Percentiles rank a stretch among this genome's conserved stretches.
Conservation (phyloP, 2,797 vertebrate genomes). For the Falco naumanni region DNA sequence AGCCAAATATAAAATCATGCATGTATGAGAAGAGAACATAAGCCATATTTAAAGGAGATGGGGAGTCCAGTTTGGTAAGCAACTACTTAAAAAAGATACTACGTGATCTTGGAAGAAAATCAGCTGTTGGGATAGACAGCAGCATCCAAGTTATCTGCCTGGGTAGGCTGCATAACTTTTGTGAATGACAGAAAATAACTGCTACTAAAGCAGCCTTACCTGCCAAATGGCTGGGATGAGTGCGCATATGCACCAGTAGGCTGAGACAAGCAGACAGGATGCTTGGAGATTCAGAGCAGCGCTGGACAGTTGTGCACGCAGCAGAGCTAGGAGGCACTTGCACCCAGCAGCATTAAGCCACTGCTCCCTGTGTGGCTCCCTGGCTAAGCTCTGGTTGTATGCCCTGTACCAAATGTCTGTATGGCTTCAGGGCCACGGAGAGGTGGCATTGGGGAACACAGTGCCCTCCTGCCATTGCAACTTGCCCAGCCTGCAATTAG, state of each 20-base stretch:
- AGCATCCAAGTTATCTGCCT: background rate
- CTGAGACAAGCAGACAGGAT: background rate
- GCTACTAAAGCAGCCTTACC: background rate
- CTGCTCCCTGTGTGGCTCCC: rapidly evolving
- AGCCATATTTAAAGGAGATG: background rate
- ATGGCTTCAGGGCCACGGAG: background rate
- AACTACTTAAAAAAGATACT: background rate
- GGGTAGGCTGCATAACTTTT: background rate
- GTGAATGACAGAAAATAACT: background rate
- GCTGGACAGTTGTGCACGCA: rapidly evolving
- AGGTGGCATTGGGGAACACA: rapidly evolving
- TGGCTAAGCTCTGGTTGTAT: background rate
- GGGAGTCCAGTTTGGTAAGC: background rate
- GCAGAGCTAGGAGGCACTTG: background rate
- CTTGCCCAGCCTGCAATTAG: background rate
- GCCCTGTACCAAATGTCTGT: background rate
- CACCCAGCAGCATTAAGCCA: too few species aligned
- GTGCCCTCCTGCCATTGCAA: background rate
- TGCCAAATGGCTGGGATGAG: rapidly evolving
- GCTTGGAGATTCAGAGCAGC: rapidly evolving
- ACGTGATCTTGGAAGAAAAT: background rate
- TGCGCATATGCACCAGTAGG: background rate
- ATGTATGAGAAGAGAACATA: background rate
- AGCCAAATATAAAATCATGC: background rate
- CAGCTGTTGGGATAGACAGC: background rate